A percentile compares a stretch with the other conserved stretches of the same genome.
phyloP scores from a whole-genome alignment of 2,888 invertebrate genomes.

The Mythimna impura region DNA sequence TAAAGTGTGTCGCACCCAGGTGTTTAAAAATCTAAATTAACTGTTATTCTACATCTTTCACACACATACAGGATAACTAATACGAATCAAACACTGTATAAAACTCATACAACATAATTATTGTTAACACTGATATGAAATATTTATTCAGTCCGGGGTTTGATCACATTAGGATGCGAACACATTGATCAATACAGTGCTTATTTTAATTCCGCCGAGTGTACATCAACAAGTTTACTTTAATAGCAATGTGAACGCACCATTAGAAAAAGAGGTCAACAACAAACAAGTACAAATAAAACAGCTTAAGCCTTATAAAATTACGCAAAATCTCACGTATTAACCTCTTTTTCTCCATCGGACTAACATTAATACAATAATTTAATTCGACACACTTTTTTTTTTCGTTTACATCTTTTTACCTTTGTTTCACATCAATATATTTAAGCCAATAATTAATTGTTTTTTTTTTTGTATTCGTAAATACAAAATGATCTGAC shows the following conservation, averaged over 20 bases:
- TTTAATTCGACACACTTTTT: constrained; percentile 40
- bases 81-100: constrained; percentile 40
- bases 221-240: constrained; percentile 3
- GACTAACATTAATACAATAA: constrained; percentile 40
- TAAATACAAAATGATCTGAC: constrained; percentile 46
- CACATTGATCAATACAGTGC: constrained; percentile 18
- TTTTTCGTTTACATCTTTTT: constrained; percentile 38
- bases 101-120: constrained; percentile 58
- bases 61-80: constrained; percentile 38
- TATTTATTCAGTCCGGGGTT: constrained; percentile 47
- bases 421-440: constrained; percentile 28
- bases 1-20: constrained; percentile 5
- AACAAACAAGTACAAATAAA: constrained; percentile 13
- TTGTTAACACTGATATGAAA: constrained; percentile 64
- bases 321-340: constrained; percentile 1
- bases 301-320: constrained; percentile 9
- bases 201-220: neutral
- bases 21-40: neutral
- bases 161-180: constrained; percentile 33
- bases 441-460: constrained; percentile 33
- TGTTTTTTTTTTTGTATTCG: constrained; percentile 26
- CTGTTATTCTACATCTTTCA: constrained; percentile 13
- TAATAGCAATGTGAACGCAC: constrained; percentile 27
- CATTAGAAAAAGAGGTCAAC: constrained; percentile 28
- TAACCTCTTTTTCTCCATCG: constrained; percentile 23